Evolutionary conservation across 1,140 invertebrate genomes (phyloP).

Genomic region (Drosophila grimshawi): DNA sequence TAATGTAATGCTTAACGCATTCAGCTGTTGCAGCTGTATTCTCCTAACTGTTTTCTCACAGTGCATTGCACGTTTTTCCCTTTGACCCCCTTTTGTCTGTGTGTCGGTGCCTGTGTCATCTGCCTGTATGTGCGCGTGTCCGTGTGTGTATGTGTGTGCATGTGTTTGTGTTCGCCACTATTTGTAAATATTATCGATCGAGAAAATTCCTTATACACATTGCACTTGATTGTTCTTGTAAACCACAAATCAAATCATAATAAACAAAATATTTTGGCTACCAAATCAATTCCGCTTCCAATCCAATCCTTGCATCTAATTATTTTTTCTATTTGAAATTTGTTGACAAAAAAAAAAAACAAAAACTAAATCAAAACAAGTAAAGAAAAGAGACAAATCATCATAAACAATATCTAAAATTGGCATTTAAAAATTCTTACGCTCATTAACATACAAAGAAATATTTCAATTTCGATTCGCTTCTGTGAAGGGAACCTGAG

Average conservation of each 20-base stretch:
- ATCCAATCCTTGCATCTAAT: conserved; percentile 16
- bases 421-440: conserved; percentile 41
- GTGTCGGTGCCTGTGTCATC: conserved; percentile 16
- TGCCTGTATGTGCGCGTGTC: conserved; percentile 37
- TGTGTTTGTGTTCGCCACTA: conserved; percentile 10
- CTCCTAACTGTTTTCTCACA: conserved; percentile 6
- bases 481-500: conserved; percentile 1
- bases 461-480: conserved; percentile 40
- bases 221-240: conserved; percentile 40
- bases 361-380: background rate
- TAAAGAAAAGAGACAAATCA: background rate
- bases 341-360: conserved; percentile 15
- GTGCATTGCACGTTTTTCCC: conserved; percentile 20
- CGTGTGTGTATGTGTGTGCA: conserved; percentile 13
- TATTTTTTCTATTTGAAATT: background rate
- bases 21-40: conserved; percentile 20
- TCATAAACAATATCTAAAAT: conserved; percentile 23
- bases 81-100: conserved; percentile 2
- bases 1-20: conserved; percentile 26
- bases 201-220: conserved; percentile 9
- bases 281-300: conserved; percentile 26
- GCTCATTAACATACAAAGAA: conserved; percentile 47
- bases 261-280: background rate
- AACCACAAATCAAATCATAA: background rate
- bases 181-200: conserved; percentile 22